phyloP scores from a whole-genome alignment of 2,113 vertebrate genomes.

The Aspiorhynchus laticeps region DNA sequence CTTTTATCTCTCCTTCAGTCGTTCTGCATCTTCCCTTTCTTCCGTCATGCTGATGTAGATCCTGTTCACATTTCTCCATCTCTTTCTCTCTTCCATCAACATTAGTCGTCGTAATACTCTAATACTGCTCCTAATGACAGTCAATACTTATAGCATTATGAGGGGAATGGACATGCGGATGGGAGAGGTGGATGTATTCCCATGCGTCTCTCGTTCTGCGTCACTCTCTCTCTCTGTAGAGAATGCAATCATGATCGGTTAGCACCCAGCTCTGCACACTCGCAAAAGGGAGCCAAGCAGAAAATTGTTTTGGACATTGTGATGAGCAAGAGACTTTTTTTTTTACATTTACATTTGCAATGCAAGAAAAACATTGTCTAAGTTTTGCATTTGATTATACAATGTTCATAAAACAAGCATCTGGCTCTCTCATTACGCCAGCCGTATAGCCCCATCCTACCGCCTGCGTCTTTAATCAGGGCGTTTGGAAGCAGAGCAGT shows the following conservation, averaged over 20 bases:
- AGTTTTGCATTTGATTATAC: constrained; percentile 77
- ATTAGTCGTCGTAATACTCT: constrained; percentile 48
- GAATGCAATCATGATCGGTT: constrained; percentile 49
- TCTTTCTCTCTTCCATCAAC: constrained; percentile 26
- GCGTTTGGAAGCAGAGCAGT: constrained; percentile 28
- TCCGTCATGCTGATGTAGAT: neutral
- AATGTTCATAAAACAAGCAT: constrained; percentile 66
- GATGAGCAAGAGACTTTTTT: constrained; percentile 63
- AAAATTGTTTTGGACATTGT: constrained; percentile 80
- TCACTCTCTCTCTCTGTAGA: constrained; percentile 38
- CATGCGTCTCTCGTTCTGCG: neutral
- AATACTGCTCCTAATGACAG: constrained; percentile 53
- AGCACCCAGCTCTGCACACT: constrained; percentile 22
- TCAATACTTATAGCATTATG: constrained; percentile 52
- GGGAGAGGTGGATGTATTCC: constrained; percentile 39
- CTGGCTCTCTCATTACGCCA: constrained; percentile 57
- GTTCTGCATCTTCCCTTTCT: neutral
- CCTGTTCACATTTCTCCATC: constrained; percentile 3
- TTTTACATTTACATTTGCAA: constrained; percentile 81
- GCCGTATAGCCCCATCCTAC: neutral
- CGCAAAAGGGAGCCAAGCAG: constrained; percentile 72
- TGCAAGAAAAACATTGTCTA: constrained; percentile 65
- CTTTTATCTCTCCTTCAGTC: neutral
- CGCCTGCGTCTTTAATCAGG: constrained; percentile 48
- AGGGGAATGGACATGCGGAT: constrained; percentile 17